phyloP scores from a whole-genome alignment of 2,888 invertebrate species.

The Zaprionus lineosus region DNA sequence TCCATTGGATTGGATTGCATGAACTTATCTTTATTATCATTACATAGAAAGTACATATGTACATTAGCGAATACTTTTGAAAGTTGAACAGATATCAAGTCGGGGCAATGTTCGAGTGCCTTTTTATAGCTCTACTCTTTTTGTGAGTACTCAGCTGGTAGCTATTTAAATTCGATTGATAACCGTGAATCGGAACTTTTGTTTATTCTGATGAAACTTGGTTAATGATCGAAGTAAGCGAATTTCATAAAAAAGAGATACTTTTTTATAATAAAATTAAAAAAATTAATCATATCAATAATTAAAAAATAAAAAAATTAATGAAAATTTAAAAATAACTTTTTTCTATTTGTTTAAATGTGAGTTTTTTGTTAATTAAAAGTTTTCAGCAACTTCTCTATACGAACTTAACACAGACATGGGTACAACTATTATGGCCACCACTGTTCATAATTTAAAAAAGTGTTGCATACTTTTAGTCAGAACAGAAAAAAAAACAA shows the following conservation, averaged over 20 bases:
- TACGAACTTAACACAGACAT: neutral
- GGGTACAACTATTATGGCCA: conserved; percentile 4
- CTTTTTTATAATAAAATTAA: no score
- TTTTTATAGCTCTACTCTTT: conserved; percentile 10
- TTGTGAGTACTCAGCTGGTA: conserved; percentile 9
- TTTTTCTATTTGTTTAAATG: no score
- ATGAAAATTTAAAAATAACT: no score
- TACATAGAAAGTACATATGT: conserved; percentile 28
- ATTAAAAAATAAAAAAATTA: no score
- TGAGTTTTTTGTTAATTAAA: no score
- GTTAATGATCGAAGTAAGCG: no score
- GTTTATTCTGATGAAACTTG: no score
- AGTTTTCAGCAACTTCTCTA: no score
- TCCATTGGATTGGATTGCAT: conserved; percentile 13
- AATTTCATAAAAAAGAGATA: no score
- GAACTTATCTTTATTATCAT: conserved; percentile 39
- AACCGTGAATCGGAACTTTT: neutral
- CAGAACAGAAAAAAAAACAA: conserved; percentile 4
- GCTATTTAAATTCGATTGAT: conserved; percentile 26
- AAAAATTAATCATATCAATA: no score
- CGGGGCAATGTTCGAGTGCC: conserved; percentile 54
- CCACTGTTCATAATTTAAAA: conserved; percentile 16
- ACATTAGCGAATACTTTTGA: neutral
- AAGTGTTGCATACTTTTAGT: conserved; percentile 41
- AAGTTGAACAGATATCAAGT: conserved; percentile 24